Evolutionary conservation across 2,797 vertebrate species (phyloP), one percentile per base, ranked within the genome.

Genomic region (Melanotaenia pygmaea): DNA sequence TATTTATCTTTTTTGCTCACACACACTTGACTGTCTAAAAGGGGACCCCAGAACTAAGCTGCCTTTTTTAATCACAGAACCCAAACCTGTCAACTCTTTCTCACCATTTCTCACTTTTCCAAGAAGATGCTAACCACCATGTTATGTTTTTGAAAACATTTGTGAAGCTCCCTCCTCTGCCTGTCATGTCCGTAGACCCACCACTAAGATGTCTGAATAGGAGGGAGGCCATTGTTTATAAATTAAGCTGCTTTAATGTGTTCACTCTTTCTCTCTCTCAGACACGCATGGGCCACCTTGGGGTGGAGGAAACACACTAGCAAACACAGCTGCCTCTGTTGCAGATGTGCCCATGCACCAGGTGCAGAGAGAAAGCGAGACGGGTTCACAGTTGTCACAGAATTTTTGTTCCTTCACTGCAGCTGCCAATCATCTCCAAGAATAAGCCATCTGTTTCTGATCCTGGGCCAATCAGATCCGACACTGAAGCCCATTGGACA

Each of bases 381-480:
- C 13, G 4, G 74, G 67, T 58, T 72, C 32, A 67, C 56, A 72
- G 79, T 64, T 74, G 69, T 76, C 82, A 61, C 64, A 34, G 53
- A 58, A 59, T 70, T 58, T 18, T 6, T 47, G 70, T 50, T 60
- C 68, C 61, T 13, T 51, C 3, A 2, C 56, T 20, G 51, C 83
- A 75, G 64, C 83, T 82, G 85, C 87, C 91, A 86, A 76, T 90
- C 83, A 79, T 78, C 72, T 81, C 71, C 9, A 37, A 82, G 79
- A 91, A 82, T 67, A 82, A 88, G 87, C 86, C 91, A 90, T 90
- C 87, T 86, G 82, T 84, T 80, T 81, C 80, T 74, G 66, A 77
- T 59, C 64, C 59, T 24, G 59, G 72, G 87, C 90, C 90, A 89
- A 85, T 90, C 80, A 62, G 73, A 89, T 76, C 32, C 32, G 75